phyloP scores from a whole-genome alignment of 2,888 invertebrate genomes.

The Ommatoiulus sabulosus region DNA sequence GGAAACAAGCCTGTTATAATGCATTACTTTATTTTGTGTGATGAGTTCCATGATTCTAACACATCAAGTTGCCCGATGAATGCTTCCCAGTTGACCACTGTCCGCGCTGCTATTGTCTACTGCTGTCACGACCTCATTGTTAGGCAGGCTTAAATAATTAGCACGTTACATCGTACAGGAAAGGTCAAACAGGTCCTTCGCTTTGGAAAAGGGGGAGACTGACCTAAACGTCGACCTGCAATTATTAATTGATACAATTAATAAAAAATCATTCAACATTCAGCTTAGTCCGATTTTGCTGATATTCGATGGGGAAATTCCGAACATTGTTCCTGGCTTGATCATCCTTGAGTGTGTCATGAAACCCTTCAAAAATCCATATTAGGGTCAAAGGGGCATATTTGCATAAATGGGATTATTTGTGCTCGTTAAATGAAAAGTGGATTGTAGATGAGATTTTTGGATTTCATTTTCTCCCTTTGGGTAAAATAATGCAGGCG shows the following conservation, averaged over 20 bases:
- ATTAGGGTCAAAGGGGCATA: neutral
- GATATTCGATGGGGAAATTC: neutral
- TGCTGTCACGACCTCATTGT: constrained; percentile 1
- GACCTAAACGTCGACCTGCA: neutral
- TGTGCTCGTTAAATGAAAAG: constrained; percentile 2
- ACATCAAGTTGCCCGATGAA: neutral
- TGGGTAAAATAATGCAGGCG: neutral
- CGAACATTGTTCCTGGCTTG: neutral
- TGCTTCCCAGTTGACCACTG: constrained; percentile 6
- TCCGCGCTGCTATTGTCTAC: neutral
- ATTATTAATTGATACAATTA: constrained; percentile 42
- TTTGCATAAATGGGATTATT: constrained; percentile 22
- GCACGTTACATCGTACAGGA: neutral
- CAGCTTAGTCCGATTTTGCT: neutral
- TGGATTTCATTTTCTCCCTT: neutral
- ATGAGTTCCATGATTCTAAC: neutral
- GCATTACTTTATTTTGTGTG: neutral
- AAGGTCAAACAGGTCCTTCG: neutral
- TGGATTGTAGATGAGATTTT: neutral
- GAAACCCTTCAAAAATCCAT: neutral
- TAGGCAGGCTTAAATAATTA: constrained; percentile 5
- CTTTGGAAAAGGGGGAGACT: neutral
- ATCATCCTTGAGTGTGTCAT: neutral
- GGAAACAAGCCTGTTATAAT: neutral
- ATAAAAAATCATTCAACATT: neutral